Evolutionary conservation across 2,888 invertebrate species (phyloP), one percentile per base, ranked within the genome.

Genomic region (Drymonia ruficornis): DNA sequence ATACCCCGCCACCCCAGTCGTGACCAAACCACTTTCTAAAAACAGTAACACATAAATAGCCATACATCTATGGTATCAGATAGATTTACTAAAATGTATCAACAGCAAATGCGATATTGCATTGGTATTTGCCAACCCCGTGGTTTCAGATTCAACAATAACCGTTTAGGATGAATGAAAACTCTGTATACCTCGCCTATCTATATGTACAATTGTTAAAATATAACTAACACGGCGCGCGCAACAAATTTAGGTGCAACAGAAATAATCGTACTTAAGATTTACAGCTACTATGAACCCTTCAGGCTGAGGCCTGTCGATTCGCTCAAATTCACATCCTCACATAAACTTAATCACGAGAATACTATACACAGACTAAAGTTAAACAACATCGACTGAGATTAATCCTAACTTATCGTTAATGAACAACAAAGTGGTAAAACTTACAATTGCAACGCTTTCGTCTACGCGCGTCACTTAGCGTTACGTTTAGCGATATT

Each of bases 401-500:
- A 89, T 90, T 91, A 90, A 87, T 85, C 74, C 91, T 91, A 91
- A 86, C 91, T 91, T 91, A 91, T 83, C 87, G 84, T 86, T 91
- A 91, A 91, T 91, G 91, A 91, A 91, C 91, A 91, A 89, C 91
- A 90, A 86, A 89, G 91, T 91, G 91, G 91, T 90, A 89, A 36
- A 91, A 90, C 86, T 85, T 86, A 88, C 84, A 87, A 80, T 76
- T 79, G 85, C 78, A 84, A 84, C 87, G 87, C 86, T 80, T 71
- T 75, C 70, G 73, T 72, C 70, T 81, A 78, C 78, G 80, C 83
- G 84, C 83, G 83, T 78, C 86, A 81, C 81, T 66, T 78, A 73
- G 81, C 84, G 83, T 84, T 84, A 84, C 83, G 74, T 80, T 78
- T 76, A 83, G 79, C 79, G 82, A 84, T 88, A 83, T 87, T 88